These are phyloP conservation scores for Cygnus buccinator DNA, from an alignment of 2,113 vertebrate species.

Conservation along the genomic window DNA sequence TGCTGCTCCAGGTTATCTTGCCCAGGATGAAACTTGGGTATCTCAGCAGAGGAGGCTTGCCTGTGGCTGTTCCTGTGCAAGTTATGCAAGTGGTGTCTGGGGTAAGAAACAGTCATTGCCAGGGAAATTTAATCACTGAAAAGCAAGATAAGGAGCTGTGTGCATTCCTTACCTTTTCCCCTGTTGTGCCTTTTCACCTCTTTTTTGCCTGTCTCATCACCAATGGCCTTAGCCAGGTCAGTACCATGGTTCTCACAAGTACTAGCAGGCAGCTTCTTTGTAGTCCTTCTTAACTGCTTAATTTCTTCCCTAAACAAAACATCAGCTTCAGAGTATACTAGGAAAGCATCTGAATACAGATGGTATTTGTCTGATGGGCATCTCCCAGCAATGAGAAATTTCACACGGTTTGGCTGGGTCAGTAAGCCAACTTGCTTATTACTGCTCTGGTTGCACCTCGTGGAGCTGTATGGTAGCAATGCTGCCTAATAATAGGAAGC, in stretches of 20 bases:
- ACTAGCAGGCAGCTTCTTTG: neutral
- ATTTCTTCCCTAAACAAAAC: neutral
- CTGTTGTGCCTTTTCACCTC: neutral
- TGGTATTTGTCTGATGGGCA: neutral
- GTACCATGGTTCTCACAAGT: neutral
- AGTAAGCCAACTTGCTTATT: neutral
- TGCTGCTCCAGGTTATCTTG: neutral
- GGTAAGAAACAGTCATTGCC: neutral
- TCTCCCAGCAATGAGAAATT: neutral
- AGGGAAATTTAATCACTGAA: neutral
- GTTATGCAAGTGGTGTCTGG: neutral
- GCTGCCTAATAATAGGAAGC: neutral
- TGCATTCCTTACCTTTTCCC: neutral
- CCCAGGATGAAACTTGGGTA: neutral
- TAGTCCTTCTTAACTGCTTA: neutral
- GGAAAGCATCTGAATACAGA: neutral
- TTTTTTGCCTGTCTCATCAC: neutral
- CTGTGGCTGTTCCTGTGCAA: neutral
- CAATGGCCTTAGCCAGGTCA: neutral
- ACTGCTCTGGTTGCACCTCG: neutral
- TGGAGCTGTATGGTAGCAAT: neutral
- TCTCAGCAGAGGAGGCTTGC: neutral
- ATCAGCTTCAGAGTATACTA: neutral
- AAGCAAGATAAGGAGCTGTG: neutral
- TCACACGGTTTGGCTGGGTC: neutral